Conservation (phyloP, 2,888 invertebrate genomes). For the Eupithecia centaureata region DNA sequence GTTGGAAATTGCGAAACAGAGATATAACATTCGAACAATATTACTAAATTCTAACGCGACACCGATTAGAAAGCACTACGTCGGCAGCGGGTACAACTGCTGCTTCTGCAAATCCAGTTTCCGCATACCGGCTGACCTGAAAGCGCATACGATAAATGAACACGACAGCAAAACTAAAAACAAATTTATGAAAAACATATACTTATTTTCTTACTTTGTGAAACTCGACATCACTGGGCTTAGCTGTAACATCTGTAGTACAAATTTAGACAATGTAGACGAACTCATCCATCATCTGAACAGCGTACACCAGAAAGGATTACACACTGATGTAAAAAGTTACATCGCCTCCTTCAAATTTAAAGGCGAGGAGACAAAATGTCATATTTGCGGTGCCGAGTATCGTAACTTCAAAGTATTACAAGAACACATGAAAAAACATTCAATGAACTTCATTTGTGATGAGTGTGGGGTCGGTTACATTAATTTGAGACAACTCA, state of each 20-base stretch:
- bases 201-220: conserved; percentile 45
- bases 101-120: conserved; percentile 57
- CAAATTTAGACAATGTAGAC: conserved; percentile 43
- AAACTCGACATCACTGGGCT: conserved; percentile 66
- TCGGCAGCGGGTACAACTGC: conserved; percentile 56
- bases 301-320: conserved; percentile 47
- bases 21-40: conserved; percentile 49
- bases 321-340: conserved; percentile 50
- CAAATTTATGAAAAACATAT: conserved; percentile 32
- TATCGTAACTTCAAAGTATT: conserved; percentile 57
- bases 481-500: conserved; percentile 45
- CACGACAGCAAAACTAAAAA: conserved; percentile 32
- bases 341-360: conserved; percentile 61
- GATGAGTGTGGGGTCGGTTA: conserved; percentile 51
- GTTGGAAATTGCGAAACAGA: conserved; percentile 24
- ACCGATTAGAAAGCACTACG: conserved; percentile 50
- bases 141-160: conserved; percentile 53
- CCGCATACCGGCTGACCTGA: conserved; percentile 55
- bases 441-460: conserved; percentile 61
- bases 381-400: conserved; percentile 52
- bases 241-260: conserved; percentile 58
- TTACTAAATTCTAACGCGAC: conserved; percentile 55
- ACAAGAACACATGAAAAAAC: conserved; percentile 61
- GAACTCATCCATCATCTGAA: conserved; percentile 53
- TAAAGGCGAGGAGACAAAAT: conserved; percentile 48